Conservation (phyloP, 2,113 vertebrate genomes). For the Amphiprion ocellaris region DNA sequence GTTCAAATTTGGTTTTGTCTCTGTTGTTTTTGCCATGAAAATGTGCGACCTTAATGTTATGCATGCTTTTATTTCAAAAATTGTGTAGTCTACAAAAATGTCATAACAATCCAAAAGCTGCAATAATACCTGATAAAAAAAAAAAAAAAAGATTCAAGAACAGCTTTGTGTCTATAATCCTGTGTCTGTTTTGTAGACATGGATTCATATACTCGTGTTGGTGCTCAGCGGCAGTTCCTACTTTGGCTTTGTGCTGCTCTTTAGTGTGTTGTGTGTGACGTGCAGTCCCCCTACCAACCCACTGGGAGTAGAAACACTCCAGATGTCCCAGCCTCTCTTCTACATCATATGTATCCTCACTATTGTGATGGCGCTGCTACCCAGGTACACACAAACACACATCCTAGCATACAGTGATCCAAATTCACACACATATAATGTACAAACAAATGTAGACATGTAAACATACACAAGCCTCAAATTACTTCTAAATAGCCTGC, state of each 20-base stretch:
- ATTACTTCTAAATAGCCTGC: too few species aligned
- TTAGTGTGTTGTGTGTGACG: constrained; percentile 86
- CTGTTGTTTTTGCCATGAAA: background rate
- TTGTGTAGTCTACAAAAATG: background rate
- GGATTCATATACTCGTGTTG: constrained; percentile 87
- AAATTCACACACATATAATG: too few species aligned
- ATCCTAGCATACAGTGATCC: background rate
- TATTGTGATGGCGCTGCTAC: constrained; percentile 88
- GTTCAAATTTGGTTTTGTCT: background rate
- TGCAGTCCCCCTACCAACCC: constrained; percentile 89
- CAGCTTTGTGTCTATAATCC: background rate
- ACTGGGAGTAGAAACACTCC: constrained; percentile 86
- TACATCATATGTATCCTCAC: constrained; percentile 89
- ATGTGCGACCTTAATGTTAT: background rate
- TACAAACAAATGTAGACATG: too few species aligned
- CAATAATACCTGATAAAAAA: too few species aligned
- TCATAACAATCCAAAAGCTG: too few species aligned
- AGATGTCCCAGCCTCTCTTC: constrained; percentile 88
- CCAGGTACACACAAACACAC: constrained; percentile 82
- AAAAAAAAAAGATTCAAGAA: background rate
- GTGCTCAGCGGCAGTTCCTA: constrained; percentile 85
- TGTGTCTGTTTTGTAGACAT: constrained; percentile 85
- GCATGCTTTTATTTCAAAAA: background rate
- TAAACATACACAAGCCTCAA: too few species aligned
- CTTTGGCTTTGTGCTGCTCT: constrained; percentile 86